Evolutionary conservation across 1,140 invertebrate species (phyloP), one percentile per base, ranked within the genome.

Genomic region (Drosophila hydei): DNA sequence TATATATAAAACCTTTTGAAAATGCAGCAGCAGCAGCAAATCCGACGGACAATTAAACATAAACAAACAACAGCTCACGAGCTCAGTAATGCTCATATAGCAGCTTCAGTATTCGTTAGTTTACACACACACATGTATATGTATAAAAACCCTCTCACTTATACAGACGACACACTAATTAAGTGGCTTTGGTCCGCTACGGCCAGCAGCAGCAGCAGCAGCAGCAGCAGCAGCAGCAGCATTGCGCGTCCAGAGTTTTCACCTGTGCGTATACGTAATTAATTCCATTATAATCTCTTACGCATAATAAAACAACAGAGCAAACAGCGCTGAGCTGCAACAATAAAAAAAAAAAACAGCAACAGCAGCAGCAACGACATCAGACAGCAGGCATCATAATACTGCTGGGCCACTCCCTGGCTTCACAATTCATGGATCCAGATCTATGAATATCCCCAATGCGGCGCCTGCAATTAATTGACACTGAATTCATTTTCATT

Each of bases 191-290:
- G 27, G 52, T 27, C n/a, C n/a, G n/a, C n/a, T n/a, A n/a, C n/a
- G n/a, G n/a, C n/a, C n/a, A n/a, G n/a, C n/a, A n/a, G n/a, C n/a
- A n/a, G n/a, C n/a, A n/a, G n/a, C n/a, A n/a, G n/a, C n/a, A n/a
- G n/a, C n/a, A n/a, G n/a, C n/a, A n/a, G n/a, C n/a, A n/a, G n/a
- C n/a, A n/a, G n/a, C 50, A 59, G 30, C 43, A 51, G 18, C 55
- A 40, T 62, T 48, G 23, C 19, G 25, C 23, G 45, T 52, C 50
- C 42, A 51, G 54, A 42, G 27, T 48, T 77, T 77, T 60, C 77
- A 81, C 80, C 80, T 81, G 80, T 76, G 75, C 83, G 83, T 87
- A 88, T 88, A 83, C 83, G 81, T 83, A 87, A 87, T 87, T 87
- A 87, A 87, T 87, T 78, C 61, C 83, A 83, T 83, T 87, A 88